Base-by-base conservation (phyloP, 1,140 invertebrate genomes). In the Sipha flava region DNA sequence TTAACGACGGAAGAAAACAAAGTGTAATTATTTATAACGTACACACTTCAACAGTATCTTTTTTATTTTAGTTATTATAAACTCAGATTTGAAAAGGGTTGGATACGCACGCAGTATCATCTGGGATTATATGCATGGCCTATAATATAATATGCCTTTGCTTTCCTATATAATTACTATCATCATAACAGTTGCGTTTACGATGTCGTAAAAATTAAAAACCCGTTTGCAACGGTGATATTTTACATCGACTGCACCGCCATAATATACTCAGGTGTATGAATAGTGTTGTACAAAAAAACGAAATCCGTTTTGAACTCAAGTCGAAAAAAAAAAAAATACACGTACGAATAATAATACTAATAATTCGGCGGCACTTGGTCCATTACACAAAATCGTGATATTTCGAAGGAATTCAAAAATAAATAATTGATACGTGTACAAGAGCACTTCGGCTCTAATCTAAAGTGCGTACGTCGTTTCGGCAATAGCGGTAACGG, bases 201-300 rank as follows among this genome's bases (percentile, higher is more conserved):
- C 29, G 23, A 29, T 70, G 43, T 70, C 66, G 34, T 70, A n/a
- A 47, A 70, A 70, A 29, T 70, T 47, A 47, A 70, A 66, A 70
- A 70, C 66, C 37, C 16, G 66, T 70, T 70, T 70, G 9, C 18
- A 70, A 23, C 16, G 21, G 1, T 23, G 12, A 66, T 43, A 23
- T 66, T 66, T 40, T 66, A 16, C 40, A 43, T 1, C 9, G 40
- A 43, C 40, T 7, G 40, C 40, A n/a, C n/a, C n/a, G n/a, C n/a
- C n/a, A n/a, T n/a, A n/a, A n/a, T n/a, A n/a, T n/a, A n/a, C n/a
- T n/a, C n/a, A n/a, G n/a, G n/a, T n/a, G n/a, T n/a, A n/a, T n/a
- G n/a, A n/a, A n/a, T n/a, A n/a, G n/a, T n/a, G n/a, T n/a, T n/a
- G n/a, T n/a, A n/a, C n/a, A n/a, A n/a, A n/a, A n/a, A n/a, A n/a